Percentiles rank a stretch among this genome's conserved stretches.
These are phyloP conservation scores for Oegoconia quadripuncta DNA, from an alignment of 2,888 invertebrate species.

Conservation along the genomic window DNA sequence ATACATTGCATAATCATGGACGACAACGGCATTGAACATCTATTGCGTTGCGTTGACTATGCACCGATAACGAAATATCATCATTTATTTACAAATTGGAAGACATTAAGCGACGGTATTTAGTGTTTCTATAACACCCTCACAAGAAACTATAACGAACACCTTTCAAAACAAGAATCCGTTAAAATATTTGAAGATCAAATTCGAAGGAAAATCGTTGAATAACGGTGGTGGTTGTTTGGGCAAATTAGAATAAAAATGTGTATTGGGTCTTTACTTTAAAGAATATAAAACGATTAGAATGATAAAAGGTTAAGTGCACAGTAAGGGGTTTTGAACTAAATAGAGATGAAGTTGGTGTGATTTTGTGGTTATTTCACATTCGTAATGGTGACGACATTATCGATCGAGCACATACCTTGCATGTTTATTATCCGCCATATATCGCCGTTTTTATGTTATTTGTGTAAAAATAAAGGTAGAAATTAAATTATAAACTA, in stretches of 20 bases:
- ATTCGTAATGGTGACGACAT: conserved; percentile 55
- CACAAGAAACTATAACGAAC: neutral
- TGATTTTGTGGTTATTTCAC: conserved; percentile 43
- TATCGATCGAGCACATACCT: conserved; percentile 75
- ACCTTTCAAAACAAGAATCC: conserved; percentile 61
- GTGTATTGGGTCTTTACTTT: too few relatives aligned
- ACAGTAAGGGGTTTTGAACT: neutral
- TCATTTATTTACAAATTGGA: too few relatives aligned
- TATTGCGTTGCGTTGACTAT: conserved; percentile 13
- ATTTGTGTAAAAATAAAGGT: conserved; percentile 28
- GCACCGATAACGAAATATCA: neutral
- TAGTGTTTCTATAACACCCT: conserved; percentile 3
- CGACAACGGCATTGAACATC: conserved; percentile 28
- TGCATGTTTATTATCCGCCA: conserved; percentile 60
- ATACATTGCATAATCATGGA: conserved; percentile 33
- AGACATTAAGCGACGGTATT: too few relatives aligned
- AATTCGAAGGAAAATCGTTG: conserved; percentile 75
- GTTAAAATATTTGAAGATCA: conserved; percentile 74
- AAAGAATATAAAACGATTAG: conserved; percentile 8
- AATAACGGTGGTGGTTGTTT: conserved; percentile 43
- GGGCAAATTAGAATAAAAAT: too few relatives aligned
- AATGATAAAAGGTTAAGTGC: neutral
- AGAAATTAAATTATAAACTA: conserved; percentile 28
- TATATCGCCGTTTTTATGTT: conserved; percentile 32
- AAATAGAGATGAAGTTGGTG: too few relatives aligned